Evolutionary conservation across 1,140 invertebrate genomes (phyloP).

Genomic region (Theocolax elegans): DNA sequence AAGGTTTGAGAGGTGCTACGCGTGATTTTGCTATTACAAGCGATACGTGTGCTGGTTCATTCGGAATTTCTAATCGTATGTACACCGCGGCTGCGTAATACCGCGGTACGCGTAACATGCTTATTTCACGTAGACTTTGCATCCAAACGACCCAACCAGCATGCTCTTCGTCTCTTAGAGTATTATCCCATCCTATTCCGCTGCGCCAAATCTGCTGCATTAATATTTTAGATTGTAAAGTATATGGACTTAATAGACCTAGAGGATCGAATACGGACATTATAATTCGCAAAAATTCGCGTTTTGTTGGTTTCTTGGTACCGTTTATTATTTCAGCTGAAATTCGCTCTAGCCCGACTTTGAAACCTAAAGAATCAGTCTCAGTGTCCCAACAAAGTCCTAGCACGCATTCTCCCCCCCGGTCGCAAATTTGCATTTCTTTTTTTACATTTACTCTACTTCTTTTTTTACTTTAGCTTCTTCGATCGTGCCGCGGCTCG

Average conservation of each 20-base stretch:
- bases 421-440: not conserved
- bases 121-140: not conserved
- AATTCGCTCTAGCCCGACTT: not conserved
- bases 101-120: not conserved
- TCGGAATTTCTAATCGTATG: not conserved
- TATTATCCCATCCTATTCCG: not conserved
- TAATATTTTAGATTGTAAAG: not conserved
- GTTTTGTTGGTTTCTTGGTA: not conserved
- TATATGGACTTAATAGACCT: not conserved
- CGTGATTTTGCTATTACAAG: not conserved
- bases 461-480: not conserved
- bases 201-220: too few relatives aligned
- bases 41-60: not conserved
- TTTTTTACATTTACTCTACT: too few relatives aligned
- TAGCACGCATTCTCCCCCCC: not conserved
- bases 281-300: too few relatives aligned
- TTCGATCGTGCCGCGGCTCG: not conserved
- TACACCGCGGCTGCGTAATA: not conserved
- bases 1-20: not conserved
- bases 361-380: not conserved
- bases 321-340: not conserved
- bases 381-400: not conserved
- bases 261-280: conserved; percentile 10
- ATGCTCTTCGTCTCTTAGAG: not conserved
- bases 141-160: not conserved